Evolutionary conservation across 2,113 vertebrate species (phyloP), one percentile per base, ranked within the genome.

Genomic region (Solea solea): DNA sequence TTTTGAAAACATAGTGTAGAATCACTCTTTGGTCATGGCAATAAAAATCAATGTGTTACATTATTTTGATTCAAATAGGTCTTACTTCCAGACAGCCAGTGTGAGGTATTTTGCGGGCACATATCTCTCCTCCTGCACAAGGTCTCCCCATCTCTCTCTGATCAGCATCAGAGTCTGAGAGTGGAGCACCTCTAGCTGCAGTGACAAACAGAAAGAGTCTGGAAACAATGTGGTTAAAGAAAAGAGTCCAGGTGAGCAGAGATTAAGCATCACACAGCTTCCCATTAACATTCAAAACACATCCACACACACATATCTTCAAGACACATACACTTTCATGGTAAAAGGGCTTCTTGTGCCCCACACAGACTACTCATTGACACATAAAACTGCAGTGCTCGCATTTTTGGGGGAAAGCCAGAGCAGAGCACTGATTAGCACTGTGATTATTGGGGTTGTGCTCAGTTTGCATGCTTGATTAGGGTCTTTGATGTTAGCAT

Each of bases 201-300:
- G 96, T 2, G 98, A 98, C 76, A 99, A 89, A 88, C 98, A 99
- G 89, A 99, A 99, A 34, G 97, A 98, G 90, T 99, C 97, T 99
- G 92, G 83, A 40, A 2, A 76, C 0, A 13, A 16, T 4, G 14
- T 13, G 11, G 92, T 96, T 94, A 98, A 98, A 94, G 88, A 93
- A 92, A 58, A 69, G 27, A 42, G 44, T 53, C 61, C 61, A 64
- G 67, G 77, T 80, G 69, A 74, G 42, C 9, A 39, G 57, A 64
- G 42, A 73, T 82, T 16, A 64, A 64, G 45, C 58, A 71, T 64
- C 40, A 72, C 64, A 57, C 69, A 79, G 74, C 63, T 45, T 61
- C 21, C 13, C 66, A 86, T 90, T 81, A 71, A 69, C 15, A 89
- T 85, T 90, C 88, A 44, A 48, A 51, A 68, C 61, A 64, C 80